Base-by-base conservation (phyloP, 2,113 vertebrate species). In the Ctenodactylus gundi region DNA sequence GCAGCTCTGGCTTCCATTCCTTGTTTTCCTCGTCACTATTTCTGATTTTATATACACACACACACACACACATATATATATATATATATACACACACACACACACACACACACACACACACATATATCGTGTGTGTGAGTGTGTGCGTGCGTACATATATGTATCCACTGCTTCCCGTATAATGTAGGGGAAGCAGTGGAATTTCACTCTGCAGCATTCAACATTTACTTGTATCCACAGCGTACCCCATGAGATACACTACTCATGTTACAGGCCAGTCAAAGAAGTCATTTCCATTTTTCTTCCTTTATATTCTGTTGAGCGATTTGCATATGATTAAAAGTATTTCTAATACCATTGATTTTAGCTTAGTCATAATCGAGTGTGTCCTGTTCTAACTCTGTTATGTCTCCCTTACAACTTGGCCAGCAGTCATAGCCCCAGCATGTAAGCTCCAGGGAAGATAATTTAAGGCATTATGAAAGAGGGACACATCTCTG, bases 271-370 rank as follows among this genome's bases (percentile, higher is more conserved):
- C 41, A 29, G 25, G 18, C 36, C 49, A 78, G 1, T 78, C 64
- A 67, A 92, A 85, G 49, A 85, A 85, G 12, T 2, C 25, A 85
- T 76, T 90, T 93, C 39, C 39, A 25, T 78, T 49, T 78, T 95
- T 49, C n/a, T 64, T 58, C 11, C 41, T 72, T 7, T 11, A 31
- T 81, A 13, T 83, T 36, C 55, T 94, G 27, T 55, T 72, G 36
- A 94, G 27, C 84, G 8, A 1, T 77, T 11, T 68, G 2, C 25
- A 23, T 86, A 67, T 4, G 88, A 58, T 46, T 90, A 51, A 80
- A 46, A 88, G 3, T 36, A 70, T 85, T 94, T 87, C 31, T 29
- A 67, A 92, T 82, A 51, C 72, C 84, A 46, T 58, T 87, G 6
- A 18, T 20, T 72, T 82, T 21, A 55, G 36, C 11, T 0, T 88